Evolutionary conservation across 2,797 vertebrate species (phyloP), one percentile per base, ranked within the genome.

Genomic region (Brachymystax lenok): DNA sequence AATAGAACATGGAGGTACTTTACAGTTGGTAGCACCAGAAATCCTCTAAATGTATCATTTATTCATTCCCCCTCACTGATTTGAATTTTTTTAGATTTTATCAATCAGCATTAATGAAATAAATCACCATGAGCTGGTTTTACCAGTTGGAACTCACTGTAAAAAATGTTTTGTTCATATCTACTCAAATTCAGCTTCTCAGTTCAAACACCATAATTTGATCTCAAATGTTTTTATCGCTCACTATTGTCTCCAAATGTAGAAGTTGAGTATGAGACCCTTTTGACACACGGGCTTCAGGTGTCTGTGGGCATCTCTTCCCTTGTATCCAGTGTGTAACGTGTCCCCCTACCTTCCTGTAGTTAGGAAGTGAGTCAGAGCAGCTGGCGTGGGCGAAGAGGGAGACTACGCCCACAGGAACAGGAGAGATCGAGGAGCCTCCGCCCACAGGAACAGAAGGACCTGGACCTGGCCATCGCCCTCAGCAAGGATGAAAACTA

Each of bases 291-390:
- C 0, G 10, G 10, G 40, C 40, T 46, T 46, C 10, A 46, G 40
- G 40, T 6, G 56, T 67, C 24, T 67, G 28, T 56, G 68, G 40
- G 28, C 27, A 17, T 79, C 56, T 68, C 51, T 75, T 64, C 13
- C 40, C 0, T n/a, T 50, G 24, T 59, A 19, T 10, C 4, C 61
- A 28, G n/a, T 7, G 17, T 87, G 24, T 28, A 72, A 87, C 73
- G 35, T 82, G 68, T 68, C 63, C 74, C 59, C 74, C 63, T 79
- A 59, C 33, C 68, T 19, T 40, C 69, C 80, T 74, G 54, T 69
- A 99, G 98, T 95, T 96, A 95, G 97, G 97, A 95, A 99, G 91
- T 97, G 98, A 99, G 92, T 94, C 91, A 4, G 95, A 97, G 91
- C 97, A 98, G 92, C 92, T 99, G 93, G 97, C 97, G 1, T 98